Evolutionary conservation across 2,113 vertebrate genomes (phyloP).

Genomic region (Serilophus lunatus): DNA sequence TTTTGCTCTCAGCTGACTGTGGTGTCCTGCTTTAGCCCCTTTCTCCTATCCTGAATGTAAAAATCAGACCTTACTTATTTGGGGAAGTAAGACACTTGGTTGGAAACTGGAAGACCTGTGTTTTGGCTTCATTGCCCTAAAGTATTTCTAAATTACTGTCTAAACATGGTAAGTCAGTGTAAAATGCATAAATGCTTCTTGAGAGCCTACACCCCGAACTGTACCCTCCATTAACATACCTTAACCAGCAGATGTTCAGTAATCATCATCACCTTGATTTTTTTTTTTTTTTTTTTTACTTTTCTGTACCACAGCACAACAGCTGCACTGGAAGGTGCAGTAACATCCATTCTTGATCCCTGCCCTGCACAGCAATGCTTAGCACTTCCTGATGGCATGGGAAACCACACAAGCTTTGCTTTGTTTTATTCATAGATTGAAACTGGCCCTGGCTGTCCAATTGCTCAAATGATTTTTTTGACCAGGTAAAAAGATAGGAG

Average conservation of each 20-base stretch:
- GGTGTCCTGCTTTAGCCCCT: neutral
- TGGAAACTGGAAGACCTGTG: neutral
- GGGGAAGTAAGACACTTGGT: neutral
- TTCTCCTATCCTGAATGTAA: neutral
- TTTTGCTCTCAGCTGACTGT: neutral
- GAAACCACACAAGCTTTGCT: neutral
- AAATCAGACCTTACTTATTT: neutral
- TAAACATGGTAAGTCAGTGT: neutral
- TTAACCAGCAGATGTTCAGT: neutral
- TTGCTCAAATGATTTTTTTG: neutral
- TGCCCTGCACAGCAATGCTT: neutral
- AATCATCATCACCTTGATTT: neutral
- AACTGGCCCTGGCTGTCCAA: neutral
- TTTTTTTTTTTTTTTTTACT: neutral
- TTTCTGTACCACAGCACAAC: neutral
- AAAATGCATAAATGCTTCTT: fast-evolving
- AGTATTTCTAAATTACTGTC: neutral
- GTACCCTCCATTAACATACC: neutral
- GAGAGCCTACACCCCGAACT: fast-evolving
- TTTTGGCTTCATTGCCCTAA: neutral
- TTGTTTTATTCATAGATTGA: neutral
- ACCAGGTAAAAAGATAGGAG: neutral
- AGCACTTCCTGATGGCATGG: fast-evolving
- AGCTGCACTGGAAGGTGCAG: neutral
- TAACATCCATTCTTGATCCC: neutral